These are phyloP conservation scores for Agonopterix subpropinquella DNA, from an alignment of 2,888 invertebrate species.

Conservation along the genomic window DNA sequence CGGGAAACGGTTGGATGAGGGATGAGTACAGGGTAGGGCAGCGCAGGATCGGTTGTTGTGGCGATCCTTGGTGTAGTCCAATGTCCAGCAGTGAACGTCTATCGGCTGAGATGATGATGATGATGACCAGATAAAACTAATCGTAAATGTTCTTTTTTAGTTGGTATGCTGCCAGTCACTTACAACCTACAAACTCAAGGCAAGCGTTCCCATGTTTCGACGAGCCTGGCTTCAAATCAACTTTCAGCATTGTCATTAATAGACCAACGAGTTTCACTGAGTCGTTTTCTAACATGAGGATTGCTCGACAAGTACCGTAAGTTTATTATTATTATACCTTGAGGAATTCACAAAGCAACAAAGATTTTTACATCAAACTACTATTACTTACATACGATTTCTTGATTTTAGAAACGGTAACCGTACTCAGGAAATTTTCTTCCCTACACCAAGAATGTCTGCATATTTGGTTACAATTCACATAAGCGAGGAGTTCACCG, in stretches of 20 bases:
- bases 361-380: not conserved
- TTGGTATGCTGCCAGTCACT: constrained; percentile 86
- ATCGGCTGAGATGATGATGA: too few species aligned
- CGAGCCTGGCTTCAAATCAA: constrained; percentile 80
- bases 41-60: too few species aligned
- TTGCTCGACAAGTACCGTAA: constrained; percentile 28
- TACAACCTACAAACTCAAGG: constrained; percentile 86
- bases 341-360: too few species aligned
- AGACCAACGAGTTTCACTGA: constrained; percentile 41
- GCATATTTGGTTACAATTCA: constrained; percentile 89
- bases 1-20: too few species aligned
- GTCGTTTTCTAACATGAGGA: constrained; percentile 56
- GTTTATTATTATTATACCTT: constrained; percentile 11
- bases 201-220: constrained; percentile 90
- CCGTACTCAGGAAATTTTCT: constrained; percentile 58
- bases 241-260: constrained; percentile 74
- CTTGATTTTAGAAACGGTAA: constrained; percentile 37
- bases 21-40: too few species aligned
- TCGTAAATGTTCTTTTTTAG: constrained; percentile 47
- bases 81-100: too few species aligned
- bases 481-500: constrained; percentile 56
- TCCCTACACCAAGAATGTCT: constrained; percentile 83
- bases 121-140: not conserved
- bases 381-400: not conserved
- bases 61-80: too few species aligned